Conservation (phyloP, 2,113 vertebrate genomes). For the Leiothrix lutea region DNA sequence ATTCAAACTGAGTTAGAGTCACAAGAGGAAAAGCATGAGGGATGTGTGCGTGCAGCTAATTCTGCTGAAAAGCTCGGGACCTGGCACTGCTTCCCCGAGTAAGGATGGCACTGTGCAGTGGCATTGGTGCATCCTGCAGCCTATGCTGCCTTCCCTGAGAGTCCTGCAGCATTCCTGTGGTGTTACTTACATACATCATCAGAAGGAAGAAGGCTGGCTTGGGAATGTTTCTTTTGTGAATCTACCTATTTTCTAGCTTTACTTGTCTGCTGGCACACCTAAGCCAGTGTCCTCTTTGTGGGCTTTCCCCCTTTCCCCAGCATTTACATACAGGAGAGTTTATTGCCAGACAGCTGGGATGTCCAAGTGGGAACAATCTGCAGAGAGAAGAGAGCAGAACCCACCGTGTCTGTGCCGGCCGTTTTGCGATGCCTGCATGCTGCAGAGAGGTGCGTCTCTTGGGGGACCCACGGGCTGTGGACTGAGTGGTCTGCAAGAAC, state of each 20-base stretch:
- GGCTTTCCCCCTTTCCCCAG: neutral
- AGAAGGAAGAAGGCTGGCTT: neutral
- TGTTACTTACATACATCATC: neutral
- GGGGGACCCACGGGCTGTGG: neutral
- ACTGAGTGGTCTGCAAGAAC: neutral
- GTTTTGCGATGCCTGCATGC: rapidly evolving
- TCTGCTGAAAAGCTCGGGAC: neutral
- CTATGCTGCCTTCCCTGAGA: neutral
- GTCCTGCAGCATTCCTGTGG: neutral
- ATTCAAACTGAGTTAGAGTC: neutral
- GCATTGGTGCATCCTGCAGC: neutral
- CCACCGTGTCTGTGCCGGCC: rapidly evolving
- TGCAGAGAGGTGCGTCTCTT: neutral
- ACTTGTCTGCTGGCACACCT: neutral
- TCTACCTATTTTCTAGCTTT: neutral
- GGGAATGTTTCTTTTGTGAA: neutral
- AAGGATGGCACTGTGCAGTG: neutral
- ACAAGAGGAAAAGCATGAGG: neutral
- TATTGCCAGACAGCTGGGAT: neutral
- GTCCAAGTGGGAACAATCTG: neutral
- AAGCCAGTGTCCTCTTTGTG: neutral
- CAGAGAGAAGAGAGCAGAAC: neutral
- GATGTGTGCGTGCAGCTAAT: neutral
- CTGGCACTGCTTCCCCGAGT: neutral
- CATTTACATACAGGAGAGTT: neutral